These are phyloP conservation scores for Galerucella pusilla DNA, from an alignment of 2,888 invertebrate species.

Conservation along the genomic window DNA sequence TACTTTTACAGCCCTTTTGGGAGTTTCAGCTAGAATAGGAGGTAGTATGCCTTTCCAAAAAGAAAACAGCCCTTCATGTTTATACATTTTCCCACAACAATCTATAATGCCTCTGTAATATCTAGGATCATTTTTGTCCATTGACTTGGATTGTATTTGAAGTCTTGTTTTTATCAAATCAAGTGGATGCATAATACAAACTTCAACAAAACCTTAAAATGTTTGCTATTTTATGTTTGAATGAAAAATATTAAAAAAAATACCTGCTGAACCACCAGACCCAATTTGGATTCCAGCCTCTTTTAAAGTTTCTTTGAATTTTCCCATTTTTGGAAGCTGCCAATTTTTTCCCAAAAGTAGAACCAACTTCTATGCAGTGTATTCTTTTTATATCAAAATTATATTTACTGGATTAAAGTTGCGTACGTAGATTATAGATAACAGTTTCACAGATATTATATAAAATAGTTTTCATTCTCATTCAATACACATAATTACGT, in stretches of 20 bases:
- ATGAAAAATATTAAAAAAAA: conserved; percentile 27
- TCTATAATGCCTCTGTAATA: conserved; percentile 85
- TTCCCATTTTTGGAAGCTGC: conserved; percentile 47
- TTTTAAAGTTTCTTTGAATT: conserved; percentile 61
- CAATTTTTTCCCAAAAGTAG: neutral
- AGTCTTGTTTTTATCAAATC: conserved; percentile 93
- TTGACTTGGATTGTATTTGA: conserved; percentile 74
- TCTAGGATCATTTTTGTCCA: conserved; percentile 63
- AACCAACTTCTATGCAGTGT: neutral
- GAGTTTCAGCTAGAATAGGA: conserved; percentile 93
- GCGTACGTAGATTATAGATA: neutral
- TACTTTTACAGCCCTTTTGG: conserved; percentile 91
- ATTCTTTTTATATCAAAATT: neutral
- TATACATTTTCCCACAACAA: conserved; percentile 91
- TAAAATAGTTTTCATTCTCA: neutral
- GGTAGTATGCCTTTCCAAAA: conserved; percentile 96
- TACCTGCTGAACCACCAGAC: conserved; percentile 90
- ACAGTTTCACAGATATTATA: conserved; percentile 16
- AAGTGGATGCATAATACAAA: conserved; percentile 95
- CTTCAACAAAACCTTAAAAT: conserved; percentile 83
- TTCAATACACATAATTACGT: neutral
- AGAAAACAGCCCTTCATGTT: conserved; percentile 82
- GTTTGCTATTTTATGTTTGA: conserved; percentile 21
- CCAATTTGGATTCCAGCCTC: conserved; percentile 84
- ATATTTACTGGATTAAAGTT: conserved; percentile 2